These are phyloP conservation scores for Brachyhypopomus gauderio DNA, from an alignment of 2,113 vertebrate genomes.

Conservation along the genomic window DNA sequence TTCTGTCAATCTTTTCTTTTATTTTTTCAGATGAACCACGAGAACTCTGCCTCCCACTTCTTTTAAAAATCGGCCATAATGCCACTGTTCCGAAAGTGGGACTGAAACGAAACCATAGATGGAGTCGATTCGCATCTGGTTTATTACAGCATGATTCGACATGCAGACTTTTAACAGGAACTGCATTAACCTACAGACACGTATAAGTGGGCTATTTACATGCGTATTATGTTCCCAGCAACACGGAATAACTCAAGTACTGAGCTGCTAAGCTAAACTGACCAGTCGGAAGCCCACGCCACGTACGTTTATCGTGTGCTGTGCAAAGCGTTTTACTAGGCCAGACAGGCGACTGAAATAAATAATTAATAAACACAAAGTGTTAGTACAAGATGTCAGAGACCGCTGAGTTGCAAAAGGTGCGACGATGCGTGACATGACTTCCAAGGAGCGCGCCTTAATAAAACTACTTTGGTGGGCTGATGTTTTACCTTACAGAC, in stretches of 20 bases:
- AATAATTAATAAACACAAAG: slow-evolving; percentile 53
- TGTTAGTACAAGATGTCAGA: slow-evolving; percentile 41
- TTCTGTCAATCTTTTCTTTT: slow-evolving; percentile 60
- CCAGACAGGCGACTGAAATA: slow-evolving; percentile 41
- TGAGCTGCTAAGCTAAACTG: background rate
- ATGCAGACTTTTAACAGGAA: too few relatives aligned
- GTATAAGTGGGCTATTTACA: too few relatives aligned
- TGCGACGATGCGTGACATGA: slow-evolving; percentile 6
- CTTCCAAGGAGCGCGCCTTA: background rate
- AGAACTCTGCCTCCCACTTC: background rate
- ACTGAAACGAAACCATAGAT: background rate
- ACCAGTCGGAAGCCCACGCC: background rate
- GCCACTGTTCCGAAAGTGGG: background rate
- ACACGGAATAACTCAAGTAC: too few relatives aligned
- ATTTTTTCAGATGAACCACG: background rate
- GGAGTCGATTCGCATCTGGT: background rate
- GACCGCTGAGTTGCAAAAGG: slow-evolving; percentile 19
- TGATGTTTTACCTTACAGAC: background rate
- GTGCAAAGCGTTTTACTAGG: slow-evolving; percentile 9
- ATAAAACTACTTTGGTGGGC: background rate
- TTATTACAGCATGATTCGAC: background rate
- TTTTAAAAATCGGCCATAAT: background rate
- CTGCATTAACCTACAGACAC: too few relatives aligned
- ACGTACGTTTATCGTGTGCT: background rate
- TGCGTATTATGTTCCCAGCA: too few relatives aligned